phyloP scores from a whole-genome alignment of 2,797 vertebrate genomes.

The Eulemur mongoz region DNA sequence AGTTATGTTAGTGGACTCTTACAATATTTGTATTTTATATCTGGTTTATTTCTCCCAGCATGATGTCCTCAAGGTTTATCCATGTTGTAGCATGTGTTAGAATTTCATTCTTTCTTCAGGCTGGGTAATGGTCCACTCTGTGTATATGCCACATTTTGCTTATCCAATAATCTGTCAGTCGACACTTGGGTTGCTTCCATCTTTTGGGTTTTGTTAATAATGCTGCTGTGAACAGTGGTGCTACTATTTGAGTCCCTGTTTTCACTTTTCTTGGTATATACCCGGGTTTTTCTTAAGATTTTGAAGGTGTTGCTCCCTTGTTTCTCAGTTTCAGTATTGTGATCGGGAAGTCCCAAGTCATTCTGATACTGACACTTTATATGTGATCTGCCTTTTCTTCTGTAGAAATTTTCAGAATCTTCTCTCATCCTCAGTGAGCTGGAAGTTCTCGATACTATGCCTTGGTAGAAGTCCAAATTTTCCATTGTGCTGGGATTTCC shows the following conservation, averaged over 20 bases:
- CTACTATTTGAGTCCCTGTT: neutral
- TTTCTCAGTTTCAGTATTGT: neutral
- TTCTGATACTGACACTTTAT: neutral
- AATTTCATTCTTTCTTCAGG: neutral
- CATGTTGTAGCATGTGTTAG: neutral
- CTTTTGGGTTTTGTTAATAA: neutral
- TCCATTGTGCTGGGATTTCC: neutral
- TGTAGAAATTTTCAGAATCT: conserved; percentile 18
- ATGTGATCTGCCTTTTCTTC: conserved; percentile 11
- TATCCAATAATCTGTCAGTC: neutral
- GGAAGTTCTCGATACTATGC: conserved; percentile 1
- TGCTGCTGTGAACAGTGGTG: neutral
- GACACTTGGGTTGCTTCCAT: neutral
- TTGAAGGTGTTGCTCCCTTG: neutral
- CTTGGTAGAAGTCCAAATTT: neutral
- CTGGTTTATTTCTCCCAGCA: neutral
- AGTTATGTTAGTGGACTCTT: too few species aligned
- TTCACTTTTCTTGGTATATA: neutral
- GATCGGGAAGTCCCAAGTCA: neutral
- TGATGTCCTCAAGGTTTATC: neutral
- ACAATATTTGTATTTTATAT: neutral
- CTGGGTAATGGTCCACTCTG: too few species aligned
- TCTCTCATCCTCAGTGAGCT: neutral
- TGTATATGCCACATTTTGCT: neutral
- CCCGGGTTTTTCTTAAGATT: neutral